Evolutionary conservation across 1,140 invertebrate species (phyloP), one percentile per base, ranked within the genome.

Genomic region (Dryas iulia): DNA sequence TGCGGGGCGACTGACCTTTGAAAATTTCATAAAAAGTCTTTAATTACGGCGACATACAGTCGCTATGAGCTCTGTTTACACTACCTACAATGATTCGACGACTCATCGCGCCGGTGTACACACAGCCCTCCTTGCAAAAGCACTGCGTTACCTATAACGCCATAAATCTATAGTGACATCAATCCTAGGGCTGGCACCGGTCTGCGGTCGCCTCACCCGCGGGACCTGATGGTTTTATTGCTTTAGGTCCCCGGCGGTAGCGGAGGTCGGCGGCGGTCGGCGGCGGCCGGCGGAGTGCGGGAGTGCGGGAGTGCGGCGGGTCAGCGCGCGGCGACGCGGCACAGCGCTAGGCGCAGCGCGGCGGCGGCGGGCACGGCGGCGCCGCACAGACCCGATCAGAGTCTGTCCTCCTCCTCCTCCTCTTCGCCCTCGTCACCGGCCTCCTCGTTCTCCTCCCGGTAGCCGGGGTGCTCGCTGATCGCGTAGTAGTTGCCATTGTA

Each of bases 401-500:
- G 95, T 93, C 95, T 93, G 92, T 96, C 95, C 80, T 95, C 94
- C 78, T 96, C 95, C 76, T 96, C 95, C 69, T 96, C 95, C 74
- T 96, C 96, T 77, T 96, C 95, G 52, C 94, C 95, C 87, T 96
- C 96, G 85, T 96, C 96, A 63, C 94, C 94, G 78, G 95, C 95
- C 80, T 96, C 96, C 84, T 97, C 96, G 78, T 95, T 95, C 88
- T 97, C 96, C 83, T 97, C 96, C 88, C 96, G 96, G 89, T 98
- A 98, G 24, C 96, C 97, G 31, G 97, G 97, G 92, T 98, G 97
- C 90, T 98, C 97, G 75, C 96, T 97, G 79, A 98, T 98, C 63
- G 97, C 96, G 91, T 98, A 98, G 92, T 98, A 98, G 91, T 97
- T 98, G 35, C 97, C 97, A 93, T 98, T 98, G 91, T 98, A 98